phyloP scores from a whole-genome alignment of 2,888 invertebrate species.

The Notodromas monacha region DNA sequence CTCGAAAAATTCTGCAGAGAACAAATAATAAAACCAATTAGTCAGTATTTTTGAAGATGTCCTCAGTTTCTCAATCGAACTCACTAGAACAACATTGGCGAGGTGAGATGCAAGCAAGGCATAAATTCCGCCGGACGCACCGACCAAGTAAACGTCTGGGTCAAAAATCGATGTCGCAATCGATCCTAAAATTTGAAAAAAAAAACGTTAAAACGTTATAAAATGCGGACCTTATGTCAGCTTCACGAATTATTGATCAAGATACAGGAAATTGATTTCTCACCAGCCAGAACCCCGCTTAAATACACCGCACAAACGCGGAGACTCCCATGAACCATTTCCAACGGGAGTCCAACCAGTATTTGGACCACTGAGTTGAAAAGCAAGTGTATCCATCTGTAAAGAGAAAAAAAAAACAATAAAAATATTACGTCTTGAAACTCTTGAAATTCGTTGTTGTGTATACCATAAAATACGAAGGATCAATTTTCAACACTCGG shows the following conservation, averaged over 20 bases:
- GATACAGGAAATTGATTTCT: conserved; percentile 5
- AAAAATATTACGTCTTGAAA: too few relatives aligned
- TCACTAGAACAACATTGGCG: conserved; percentile 36
- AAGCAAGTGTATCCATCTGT: conserved; percentile 28
- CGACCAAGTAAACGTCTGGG: conserved; percentile 46
- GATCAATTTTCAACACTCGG: too few relatives aligned
- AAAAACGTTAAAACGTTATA: neutral
- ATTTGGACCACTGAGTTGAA: conserved; percentile 67
- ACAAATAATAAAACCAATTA: conserved; percentile 5
- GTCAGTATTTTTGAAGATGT: neutral
- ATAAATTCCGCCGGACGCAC: conserved; percentile 68
- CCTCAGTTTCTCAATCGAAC: too few relatives aligned
- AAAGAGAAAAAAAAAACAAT: too few relatives aligned
- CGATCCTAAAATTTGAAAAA: conserved; percentile 19
- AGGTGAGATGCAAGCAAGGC: conserved; percentile 54
- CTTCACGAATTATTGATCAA: too few relatives aligned
- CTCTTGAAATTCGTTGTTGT: too few relatives aligned
- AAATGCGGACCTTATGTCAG: too few relatives aligned
- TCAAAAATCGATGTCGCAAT: conserved; percentile 38
- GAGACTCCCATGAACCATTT: conserved; percentile 48
- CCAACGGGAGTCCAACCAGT: conserved; percentile 64
- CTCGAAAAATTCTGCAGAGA: conserved; percentile 44
- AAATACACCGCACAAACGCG: conserved; percentile 34
- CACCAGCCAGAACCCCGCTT: conserved; percentile 32
- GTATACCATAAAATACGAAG: too few relatives aligned